These are phyloP conservation scores for Pogonus chalceus DNA, from an alignment of 1,140 invertebrate species.

Conservation along the genomic window DNA sequence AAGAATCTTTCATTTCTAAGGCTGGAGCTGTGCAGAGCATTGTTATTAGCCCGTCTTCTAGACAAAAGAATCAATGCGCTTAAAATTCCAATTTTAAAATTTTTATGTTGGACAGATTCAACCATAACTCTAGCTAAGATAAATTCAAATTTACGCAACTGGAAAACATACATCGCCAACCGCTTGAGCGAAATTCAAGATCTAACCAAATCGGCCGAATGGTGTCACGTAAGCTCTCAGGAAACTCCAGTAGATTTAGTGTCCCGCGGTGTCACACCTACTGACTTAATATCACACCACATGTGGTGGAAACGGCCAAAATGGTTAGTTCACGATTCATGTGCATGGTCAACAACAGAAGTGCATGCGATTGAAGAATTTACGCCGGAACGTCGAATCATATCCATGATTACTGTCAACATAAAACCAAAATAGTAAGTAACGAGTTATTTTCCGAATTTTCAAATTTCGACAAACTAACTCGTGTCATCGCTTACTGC, in stretches of 20 bases:
- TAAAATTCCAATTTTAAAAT: constrained; percentile 23
- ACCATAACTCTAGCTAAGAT: constrained; percentile 20
- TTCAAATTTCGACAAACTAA: not conserved
- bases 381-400: not conserved
- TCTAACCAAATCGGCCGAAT: constrained; percentile 14
- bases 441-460: not conserved
- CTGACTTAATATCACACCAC: constrained; percentile 18
- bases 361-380: not conserved
- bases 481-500: not conserved
- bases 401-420: not conserved
- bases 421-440: not conserved
- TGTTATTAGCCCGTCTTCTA: constrained; percentile 24
- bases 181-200: constrained; percentile 26
- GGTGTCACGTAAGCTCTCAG: constrained; percentile 24
- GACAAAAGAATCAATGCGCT: constrained; percentile 14
- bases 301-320: constrained; percentile 32
- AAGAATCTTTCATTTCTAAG: constrained; percentile 31
- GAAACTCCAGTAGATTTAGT: constrained; percentile 31
- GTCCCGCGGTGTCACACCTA: constrained; percentile 22
- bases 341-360: not conserved
- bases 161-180: constrained; percentile 21
- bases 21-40: constrained; percentile 35
- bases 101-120: constrained; percentile 20
- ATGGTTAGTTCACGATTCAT: constrained; percentile 10
- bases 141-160: constrained; percentile 8